A percentile compares a stretch with the other conserved stretches of the same genome.
phyloP scores from a whole-genome alignment of 2,113 vertebrate genomes.

The Entomyzon cyanotis region DNA sequence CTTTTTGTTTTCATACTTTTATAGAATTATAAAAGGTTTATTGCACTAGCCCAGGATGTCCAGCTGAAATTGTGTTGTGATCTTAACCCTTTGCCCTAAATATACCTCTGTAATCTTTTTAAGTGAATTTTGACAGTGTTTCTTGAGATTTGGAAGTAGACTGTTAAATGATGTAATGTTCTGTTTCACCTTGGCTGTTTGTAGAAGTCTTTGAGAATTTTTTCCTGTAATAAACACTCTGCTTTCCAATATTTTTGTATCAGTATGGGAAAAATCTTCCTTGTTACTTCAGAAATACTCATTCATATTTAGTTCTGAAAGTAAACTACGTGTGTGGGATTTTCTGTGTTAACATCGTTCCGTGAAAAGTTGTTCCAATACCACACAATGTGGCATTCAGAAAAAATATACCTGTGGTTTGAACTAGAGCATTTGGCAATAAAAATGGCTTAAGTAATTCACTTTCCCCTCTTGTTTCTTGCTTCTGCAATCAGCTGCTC shows the following conservation, averaged over 20 bases:
- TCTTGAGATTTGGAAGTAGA: not conserved
- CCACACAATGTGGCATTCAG: not conserved
- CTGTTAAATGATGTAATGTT: not conserved
- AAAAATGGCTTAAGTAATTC: not conserved
- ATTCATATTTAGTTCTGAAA: not conserved
- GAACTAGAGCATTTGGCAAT: constrained; percentile 8
- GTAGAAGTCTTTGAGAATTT: not conserved
- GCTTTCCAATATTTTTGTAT: not conserved
- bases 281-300: not conserved
- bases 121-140: not conserved
- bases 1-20: not conserved
- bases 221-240: not conserved
- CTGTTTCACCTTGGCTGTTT: not conserved
- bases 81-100: not conserved
- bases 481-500: not conserved
- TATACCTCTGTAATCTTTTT: not conserved
- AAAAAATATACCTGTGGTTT: constrained; percentile 8
- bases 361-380: not conserved
- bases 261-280: not conserved
- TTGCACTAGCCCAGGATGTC: not conserved
- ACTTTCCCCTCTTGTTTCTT: not conserved
- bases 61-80: not conserved
- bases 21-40: not conserved
- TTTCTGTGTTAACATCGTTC: not conserved
- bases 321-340: not conserved